Conservation (phyloP, 2,888 invertebrate genomes). For the Agrochola lychnidis region DNA sequence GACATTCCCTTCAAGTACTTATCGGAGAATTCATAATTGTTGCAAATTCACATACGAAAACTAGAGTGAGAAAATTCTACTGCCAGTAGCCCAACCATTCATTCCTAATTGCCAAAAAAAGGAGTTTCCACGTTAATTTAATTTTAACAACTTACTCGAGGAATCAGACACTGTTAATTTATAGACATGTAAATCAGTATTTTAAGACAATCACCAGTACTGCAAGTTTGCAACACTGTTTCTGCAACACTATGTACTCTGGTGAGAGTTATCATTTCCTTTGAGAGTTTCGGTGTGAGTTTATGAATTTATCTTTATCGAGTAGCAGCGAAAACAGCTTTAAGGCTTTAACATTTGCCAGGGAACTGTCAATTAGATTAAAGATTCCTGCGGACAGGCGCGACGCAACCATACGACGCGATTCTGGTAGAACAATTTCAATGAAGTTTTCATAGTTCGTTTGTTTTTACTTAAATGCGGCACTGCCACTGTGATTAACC, state of each 20-base stretch:
- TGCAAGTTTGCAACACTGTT: neutral
- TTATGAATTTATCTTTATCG: constrained; percentile 28
- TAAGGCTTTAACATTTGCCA: neutral
- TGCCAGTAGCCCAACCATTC: no score
- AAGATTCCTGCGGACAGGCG: no score
- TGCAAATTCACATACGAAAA: neutral
- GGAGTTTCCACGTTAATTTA: no score
- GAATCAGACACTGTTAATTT: neutral
- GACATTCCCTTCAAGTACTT: neutral
- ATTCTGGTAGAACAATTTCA: no score
- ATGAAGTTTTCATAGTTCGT: no score
- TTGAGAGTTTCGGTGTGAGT: neutral
- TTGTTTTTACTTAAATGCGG: no score
- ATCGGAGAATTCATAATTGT: neutral
- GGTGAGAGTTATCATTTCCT: constrained; percentile 46
- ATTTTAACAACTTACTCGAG: no score
- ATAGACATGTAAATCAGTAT: constrained; percentile 6
- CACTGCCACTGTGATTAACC: no score
- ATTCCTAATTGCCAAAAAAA: no score
- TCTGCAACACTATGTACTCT: neutral
- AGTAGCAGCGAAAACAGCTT: neutral
- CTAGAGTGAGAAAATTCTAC: neutral
- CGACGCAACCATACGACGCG: no score
- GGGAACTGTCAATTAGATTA: no score
- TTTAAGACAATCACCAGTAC: neutral